Conservation (phyloP, 2,797 vertebrate genomes). For the Danionella dracula region DNA sequence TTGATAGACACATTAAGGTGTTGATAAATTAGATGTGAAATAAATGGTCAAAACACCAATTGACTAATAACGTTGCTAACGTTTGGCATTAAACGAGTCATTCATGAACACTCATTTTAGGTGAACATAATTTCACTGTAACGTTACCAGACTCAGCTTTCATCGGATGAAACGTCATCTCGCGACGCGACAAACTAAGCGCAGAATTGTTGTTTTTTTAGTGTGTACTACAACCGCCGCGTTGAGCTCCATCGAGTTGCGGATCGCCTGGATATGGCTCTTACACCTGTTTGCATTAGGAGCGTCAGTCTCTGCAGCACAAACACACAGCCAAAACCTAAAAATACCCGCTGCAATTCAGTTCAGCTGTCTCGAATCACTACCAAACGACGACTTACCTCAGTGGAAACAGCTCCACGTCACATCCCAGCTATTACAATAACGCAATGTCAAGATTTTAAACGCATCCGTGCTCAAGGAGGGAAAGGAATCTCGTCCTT, state of each 20-base stretch:
- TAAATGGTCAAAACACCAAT: no score
- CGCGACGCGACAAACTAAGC: neutral
- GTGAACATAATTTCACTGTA: no score
- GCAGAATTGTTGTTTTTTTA: no score
- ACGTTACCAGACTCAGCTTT: neutral
- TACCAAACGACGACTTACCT: constrained; percentile 5
- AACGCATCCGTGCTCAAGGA: constrained; percentile 22
- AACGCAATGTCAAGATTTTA: constrained; percentile 2
- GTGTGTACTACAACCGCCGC: no score
- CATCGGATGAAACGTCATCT: neutral
- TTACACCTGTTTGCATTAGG: constrained; percentile 22
- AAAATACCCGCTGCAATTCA: neutral
- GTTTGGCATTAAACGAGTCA: neutral
- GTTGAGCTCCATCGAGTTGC: no score
- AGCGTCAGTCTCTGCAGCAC: constrained; percentile 15
- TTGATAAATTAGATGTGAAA: no score
- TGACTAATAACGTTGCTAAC: neutral
- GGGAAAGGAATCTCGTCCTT: constrained; percentile 24
- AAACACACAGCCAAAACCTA: constrained; percentile 12
- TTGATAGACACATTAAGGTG: no score
- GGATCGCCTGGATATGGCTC: neutral
- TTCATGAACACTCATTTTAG: neutral
- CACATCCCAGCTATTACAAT: constrained; percentile 5
- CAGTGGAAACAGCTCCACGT: neutral
- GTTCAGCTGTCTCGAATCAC: no score